A percentile compares a stretch with the other conserved stretches of the same genome.
Evolutionary conservation across 2,113 vertebrate species (phyloP).

Genomic region (Eptesicus fuscus): DNA sequence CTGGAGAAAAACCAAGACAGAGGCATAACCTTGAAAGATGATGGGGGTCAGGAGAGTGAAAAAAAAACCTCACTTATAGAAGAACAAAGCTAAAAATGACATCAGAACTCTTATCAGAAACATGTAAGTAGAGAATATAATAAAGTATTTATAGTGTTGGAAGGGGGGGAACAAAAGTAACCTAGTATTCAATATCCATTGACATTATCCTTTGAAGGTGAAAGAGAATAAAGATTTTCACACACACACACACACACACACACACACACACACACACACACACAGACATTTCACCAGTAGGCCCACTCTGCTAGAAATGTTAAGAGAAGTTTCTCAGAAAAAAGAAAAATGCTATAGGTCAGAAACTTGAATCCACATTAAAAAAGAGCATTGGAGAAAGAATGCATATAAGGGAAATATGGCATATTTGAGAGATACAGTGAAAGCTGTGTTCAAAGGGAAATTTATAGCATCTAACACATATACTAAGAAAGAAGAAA

Average conservation of each 20-base stretch:
- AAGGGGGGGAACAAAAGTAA: not conserved
- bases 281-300: not conserved
- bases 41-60: not conserved
- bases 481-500: not conserved
- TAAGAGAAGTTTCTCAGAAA: not conserved
- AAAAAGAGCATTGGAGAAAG: not conserved
- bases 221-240: not conserved
- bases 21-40: not conserved
- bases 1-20: not conserved
- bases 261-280: too few relatives aligned
- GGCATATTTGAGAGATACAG: not conserved
- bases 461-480: not conserved
- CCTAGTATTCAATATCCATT: not conserved
- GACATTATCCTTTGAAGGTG: not conserved
- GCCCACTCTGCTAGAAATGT: not conserved
- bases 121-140: not conserved
- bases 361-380: not conserved
- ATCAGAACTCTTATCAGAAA: not conserved
- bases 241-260: not conserved
- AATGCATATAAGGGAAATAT: not conserved
- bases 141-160: not conserved
- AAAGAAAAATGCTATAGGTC: not conserved
- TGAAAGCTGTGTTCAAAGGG: not conserved
- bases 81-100: not conserved
- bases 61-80: not conserved